Conservation (phyloP, 2,113 vertebrate genomes). For the Prolemur simus region DNA sequence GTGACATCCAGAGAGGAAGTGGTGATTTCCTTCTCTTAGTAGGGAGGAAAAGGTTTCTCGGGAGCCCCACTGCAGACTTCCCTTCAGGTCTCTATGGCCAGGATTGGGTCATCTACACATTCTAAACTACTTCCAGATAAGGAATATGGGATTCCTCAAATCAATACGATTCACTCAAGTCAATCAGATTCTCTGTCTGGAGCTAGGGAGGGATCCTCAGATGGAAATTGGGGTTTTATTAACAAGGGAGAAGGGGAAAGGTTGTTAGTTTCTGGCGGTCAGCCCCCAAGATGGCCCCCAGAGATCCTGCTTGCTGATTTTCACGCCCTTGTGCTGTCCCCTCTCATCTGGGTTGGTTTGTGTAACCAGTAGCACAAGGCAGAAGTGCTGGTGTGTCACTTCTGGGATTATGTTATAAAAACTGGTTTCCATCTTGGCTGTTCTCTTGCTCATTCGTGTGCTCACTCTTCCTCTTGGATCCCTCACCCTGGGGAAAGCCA, state of each 20-base stretch:
- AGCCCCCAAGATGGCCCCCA: neutral
- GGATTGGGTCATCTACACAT: neutral
- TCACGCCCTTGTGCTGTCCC: accelerated
- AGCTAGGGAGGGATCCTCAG: neutral
- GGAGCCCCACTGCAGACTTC: neutral
- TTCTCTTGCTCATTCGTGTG: neutral
- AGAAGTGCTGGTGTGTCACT: neutral
- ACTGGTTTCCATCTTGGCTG: neutral
- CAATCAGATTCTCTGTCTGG: neutral
- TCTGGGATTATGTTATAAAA: neutral
- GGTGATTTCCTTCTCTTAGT: neutral
- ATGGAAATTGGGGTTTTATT: neutral
- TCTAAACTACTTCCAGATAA: neutral
- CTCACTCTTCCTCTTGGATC: neutral
- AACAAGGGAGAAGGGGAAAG: neutral
- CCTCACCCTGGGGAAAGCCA: neutral
- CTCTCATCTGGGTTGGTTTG: neutral
- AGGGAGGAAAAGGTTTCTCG: neutral
- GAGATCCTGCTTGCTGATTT: neutral
- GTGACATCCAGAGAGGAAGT: neutral
- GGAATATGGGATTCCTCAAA: neutral
- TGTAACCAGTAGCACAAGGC: neutral
- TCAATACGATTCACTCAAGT: neutral
- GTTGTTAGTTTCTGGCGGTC: accelerated
- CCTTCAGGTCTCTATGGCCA: neutral